Evolutionary conservation across 2,113 vertebrate species (phyloP), one percentile per base, ranked within the genome.

Genomic region (Tragelaphus buxtoni): DNA sequence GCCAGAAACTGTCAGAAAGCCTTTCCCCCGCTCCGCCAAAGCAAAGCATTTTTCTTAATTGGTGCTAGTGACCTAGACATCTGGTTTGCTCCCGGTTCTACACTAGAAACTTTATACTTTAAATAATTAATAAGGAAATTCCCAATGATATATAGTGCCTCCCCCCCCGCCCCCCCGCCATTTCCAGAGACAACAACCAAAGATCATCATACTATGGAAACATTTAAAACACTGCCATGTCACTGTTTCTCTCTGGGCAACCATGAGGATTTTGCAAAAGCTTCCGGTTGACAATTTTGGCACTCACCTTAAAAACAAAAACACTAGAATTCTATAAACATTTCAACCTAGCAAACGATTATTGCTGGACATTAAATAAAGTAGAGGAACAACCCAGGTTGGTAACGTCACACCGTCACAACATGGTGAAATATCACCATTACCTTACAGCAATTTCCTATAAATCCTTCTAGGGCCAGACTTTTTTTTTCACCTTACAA

Each of bases 281-380:
- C 76, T 84, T 90, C 56, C 81, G 51, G n/a, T 86, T 96, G 76
- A 90, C n/a, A 82, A 65, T 85, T 77, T 81, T 79, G 91, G 61
- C 90, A 60, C 47, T 77, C 30, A 55, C 26, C 74, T 90, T 61
- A 93, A 82, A 96, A 81, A 53, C 39, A 47, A 77, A 88, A 83
- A 69, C 79, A 30, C 17, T 61, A 90, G 32, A 95, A 93, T 72
- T 63, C 32, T 91, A 58, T 87, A 60, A 94, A 16, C 49, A 85
- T 60, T 92, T 85, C 88, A 97, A 16, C 11, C 17, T n/a, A n/a
- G 32, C 18, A 89, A 97, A 96, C 3, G 42, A n/a, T 58, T 91
- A 32, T 83, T 92, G 16, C 16, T 24, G 5, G 39, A n/a, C 30
- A 88, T 84, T 96, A 90, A 82, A 85, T 72, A 39, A 79, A 72